Percentiles rank a stretch among this genome's conserved stretches.
Conservation (phyloP, 1,140 invertebrate genomes). For the Aphelinus certus region DNA sequence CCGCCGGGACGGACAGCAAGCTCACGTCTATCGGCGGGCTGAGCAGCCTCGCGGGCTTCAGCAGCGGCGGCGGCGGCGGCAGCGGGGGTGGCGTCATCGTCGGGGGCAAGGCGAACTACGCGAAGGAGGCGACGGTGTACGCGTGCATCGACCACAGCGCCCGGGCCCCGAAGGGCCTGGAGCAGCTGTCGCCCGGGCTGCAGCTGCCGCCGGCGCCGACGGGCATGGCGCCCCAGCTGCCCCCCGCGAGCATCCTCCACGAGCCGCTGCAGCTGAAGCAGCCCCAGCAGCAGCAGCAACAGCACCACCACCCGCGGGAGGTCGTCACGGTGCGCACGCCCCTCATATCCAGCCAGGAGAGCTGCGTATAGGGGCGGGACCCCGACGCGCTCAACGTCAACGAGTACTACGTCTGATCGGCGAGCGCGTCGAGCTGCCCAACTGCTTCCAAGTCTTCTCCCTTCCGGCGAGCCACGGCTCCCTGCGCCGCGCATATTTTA, state of each 20-base stretch:
- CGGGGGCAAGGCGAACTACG: conserved; percentile 55
- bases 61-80: conserved; percentile 54
- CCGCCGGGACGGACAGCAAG: conserved; percentile 64
- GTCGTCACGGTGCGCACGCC: conserved; percentile 85
- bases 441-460: conserved; percentile 5
- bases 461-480: neutral
- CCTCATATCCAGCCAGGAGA: conserved; percentile 83
- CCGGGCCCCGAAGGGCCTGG: conserved; percentile 56
- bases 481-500: neutral
- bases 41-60: conserved; percentile 54
- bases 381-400: conserved; percentile 65
- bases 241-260: conserved; percentile 40
- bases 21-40: conserved; percentile 53
- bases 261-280: conserved; percentile 14
- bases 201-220: conserved; percentile 47
- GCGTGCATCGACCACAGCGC: conserved; percentile 75
- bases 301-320: conserved; percentile 69
- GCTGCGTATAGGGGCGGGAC: conserved; percentile 77
- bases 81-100: conserved; percentile 50
- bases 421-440: conserved; percentile 51
- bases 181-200: conserved; percentile 44
- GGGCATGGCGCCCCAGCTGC: conserved; percentile 48
- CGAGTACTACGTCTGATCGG: conserved; percentile 65
- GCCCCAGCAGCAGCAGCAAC: conserved; percentile 6
- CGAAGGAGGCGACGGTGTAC: conserved; percentile 71